Evolutionary conservation across 2,888 invertebrate species (phyloP).

Genomic region (Andrena dorsata): DNA sequence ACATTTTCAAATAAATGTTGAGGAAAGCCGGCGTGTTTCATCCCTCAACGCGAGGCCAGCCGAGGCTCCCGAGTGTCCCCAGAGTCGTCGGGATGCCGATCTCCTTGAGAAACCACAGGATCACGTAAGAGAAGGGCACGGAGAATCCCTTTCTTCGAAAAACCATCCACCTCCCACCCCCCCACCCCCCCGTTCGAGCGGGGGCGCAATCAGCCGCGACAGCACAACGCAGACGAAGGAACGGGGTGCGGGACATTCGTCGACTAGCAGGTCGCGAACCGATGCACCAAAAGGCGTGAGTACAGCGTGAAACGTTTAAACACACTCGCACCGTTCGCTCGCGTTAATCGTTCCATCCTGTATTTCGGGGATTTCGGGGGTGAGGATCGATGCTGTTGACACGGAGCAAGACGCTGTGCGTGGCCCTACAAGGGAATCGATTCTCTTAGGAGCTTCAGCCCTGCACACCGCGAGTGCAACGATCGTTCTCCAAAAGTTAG

Average conservation of each 20-base stretch:
- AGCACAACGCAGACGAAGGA: background rate
- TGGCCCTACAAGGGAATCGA: conserved; percentile 51
- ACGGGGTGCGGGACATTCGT: conserved; percentile 18
- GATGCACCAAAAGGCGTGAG: conserved; percentile 70
- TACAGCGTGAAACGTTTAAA: conserved; percentile 37
- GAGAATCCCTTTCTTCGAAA: background rate
- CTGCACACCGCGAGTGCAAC: conserved; percentile 32
- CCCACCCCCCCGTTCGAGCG: background rate
- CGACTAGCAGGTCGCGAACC: conserved; percentile 54
- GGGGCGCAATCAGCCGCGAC: conserved; percentile 4
- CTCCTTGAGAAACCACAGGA: conserved; percentile 81
- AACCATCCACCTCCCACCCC: background rate
- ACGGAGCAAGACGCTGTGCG: conserved; percentile 26
- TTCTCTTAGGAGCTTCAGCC: conserved; percentile 40
- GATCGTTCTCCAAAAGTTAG: conserved; percentile 43
- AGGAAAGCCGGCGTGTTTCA: conserved; percentile 56
- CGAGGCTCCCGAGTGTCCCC: conserved; percentile 47
- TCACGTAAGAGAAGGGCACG: conserved; percentile 75
- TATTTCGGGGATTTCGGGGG: background rate
- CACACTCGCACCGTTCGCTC: background rate
- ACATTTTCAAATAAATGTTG: conserved; percentile 71
- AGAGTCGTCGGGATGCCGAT: conserved; percentile 73
- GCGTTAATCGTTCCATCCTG: no score
- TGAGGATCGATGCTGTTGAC: background rate
- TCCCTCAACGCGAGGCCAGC: conserved; percentile 61